Evolutionary conservation across 2,888 invertebrate genomes (phyloP).

Genomic region (Eupithecia exiguata): DNA sequence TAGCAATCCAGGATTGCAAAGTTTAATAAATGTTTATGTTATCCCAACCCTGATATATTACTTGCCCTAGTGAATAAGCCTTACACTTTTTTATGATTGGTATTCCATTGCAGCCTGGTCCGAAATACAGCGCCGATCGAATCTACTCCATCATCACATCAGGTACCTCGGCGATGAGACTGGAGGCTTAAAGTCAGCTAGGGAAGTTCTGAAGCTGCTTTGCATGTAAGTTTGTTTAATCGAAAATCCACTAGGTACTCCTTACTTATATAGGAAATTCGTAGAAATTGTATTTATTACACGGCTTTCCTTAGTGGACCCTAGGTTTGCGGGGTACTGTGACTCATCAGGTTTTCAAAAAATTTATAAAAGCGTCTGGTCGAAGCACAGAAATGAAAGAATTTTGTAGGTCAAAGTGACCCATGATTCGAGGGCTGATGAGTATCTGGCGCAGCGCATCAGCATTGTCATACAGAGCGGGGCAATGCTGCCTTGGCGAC

Average conservation of each 20-base stretch:
- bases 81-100: neutral
- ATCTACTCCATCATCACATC: slow-evolving; percentile 89
- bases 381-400: too few relatives aligned
- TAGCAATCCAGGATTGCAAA: too few relatives aligned
- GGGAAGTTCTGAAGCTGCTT: slow-evolving; percentile 87
- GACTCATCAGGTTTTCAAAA: too few relatives aligned
- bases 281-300: neutral
- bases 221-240: slow-evolving; percentile 79
- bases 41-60: neutral
- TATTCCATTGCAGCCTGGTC: slow-evolving; percentile 65
- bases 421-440: too few relatives aligned
- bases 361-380: too few relatives aligned
- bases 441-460: too few relatives aligned
- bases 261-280: neutral
- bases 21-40: neutral
- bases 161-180: slow-evolving; percentile 86
- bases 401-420: too few relatives aligned
- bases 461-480: too few relatives aligned
- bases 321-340: too few relatives aligned
- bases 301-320: too few relatives aligned
- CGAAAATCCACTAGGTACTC: neutral
- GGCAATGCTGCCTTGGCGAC: too few relatives aligned
- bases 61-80: neutral
- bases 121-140: slow-evolving; percentile 83
- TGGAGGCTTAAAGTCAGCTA: slow-evolving; percentile 87